Base-by-base conservation (phyloP, 1,140 invertebrate species). In the Brachionus asplanchnoidis region DNA sequence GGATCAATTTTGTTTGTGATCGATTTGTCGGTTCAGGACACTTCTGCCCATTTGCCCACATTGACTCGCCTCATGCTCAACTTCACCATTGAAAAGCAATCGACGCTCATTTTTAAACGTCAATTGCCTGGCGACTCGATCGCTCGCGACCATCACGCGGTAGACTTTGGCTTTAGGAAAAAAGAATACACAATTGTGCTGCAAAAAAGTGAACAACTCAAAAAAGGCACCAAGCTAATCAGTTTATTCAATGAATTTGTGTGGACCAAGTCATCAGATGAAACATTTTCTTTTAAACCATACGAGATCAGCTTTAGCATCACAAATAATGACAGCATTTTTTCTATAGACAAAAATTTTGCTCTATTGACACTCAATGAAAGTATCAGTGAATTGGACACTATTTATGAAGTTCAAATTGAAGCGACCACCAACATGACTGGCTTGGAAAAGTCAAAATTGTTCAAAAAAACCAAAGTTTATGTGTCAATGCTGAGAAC, bases 11-110 rank as follows among this genome's bases (percentile, higher is more conserved):
- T 77, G 14, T 77, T 77, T 50, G n/a, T 77, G 23, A 6, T 82
- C 1, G 79, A 82, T 26, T 65, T 82, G 40, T 82, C 79, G 17
- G 56, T 66, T 2, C 56, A 40, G 17, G 79, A 82, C 32, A 36
- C 50, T 9, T 82, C 53, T 3, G 5, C 17, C n/a, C 1, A 36
- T 12, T 32, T 46, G 40, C 40, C 68, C 2, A 73, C 32, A 17
- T 4, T 73, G 17, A 42, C 68, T 40, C 32, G 68, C 9, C n/a
- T 73, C n/a, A 40, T 20, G 40, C 68, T 73, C 32, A 73, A 73
- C 9, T 73, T 73, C 3, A 73, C 68, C 14, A 36, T 73, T 11
- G 68, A 73, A 42, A 73, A 42, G 40, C 32, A 73, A 20, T 73
- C 68, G 7, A 73, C 32, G 7, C 36, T 73, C 0, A 42, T 73